Conservation (phyloP, 2,888 invertebrate species). For the Andrena praecox region DNA sequence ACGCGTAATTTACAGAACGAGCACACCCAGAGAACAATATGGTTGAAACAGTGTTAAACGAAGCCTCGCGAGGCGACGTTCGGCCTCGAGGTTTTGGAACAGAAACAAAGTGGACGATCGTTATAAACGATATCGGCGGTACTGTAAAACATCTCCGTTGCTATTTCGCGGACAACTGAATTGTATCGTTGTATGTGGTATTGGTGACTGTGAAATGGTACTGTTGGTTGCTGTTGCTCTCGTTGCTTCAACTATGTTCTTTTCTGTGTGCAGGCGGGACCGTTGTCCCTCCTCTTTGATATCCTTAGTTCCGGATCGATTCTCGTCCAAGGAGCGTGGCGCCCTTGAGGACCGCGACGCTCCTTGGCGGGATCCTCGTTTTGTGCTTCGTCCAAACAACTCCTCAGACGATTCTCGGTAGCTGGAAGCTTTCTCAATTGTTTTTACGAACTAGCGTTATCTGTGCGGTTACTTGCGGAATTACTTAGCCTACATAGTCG, state of each 20-base stretch:
- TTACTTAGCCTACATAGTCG: slow-evolving; percentile 37
- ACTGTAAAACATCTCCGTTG: slow-evolving; percentile 54
- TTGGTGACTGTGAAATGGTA: slow-evolving; percentile 46
- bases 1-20: slow-evolving; percentile 67
- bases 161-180: slow-evolving; percentile 57
- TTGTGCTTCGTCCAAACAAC: slow-evolving; percentile 47
- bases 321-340: slow-evolving; percentile 25
- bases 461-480: slow-evolving; percentile 61
- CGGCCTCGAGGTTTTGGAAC: slow-evolving; percentile 30
- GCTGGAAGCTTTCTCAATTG: slow-evolving; percentile 53
- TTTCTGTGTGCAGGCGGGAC: slow-evolving; percentile 41
- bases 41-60: slow-evolving; percentile 50
- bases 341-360: not conserved
- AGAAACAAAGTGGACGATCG: slow-evolving; percentile 49
- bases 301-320: slow-evolving; percentile 17
- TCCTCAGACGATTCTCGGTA: slow-evolving; percentile 38
- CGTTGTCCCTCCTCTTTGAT: slow-evolving; percentile 7
- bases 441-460: slow-evolving; percentile 55
- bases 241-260: slow-evolving; percentile 58
- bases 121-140: slow-evolving; percentile 58
- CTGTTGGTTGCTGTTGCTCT: slow-evolving; percentile 28
- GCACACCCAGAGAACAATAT: slow-evolving; percentile 63
- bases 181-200: slow-evolving; percentile 47
- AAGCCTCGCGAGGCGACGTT: slow-evolving; percentile 39
- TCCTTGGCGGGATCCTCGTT: slow-evolving; percentile 31